Percentiles rank a stretch among this genome's conserved stretches.
phyloP scores from a whole-genome alignment of 2,888 invertebrate species.

The Melieria picta region DNA sequence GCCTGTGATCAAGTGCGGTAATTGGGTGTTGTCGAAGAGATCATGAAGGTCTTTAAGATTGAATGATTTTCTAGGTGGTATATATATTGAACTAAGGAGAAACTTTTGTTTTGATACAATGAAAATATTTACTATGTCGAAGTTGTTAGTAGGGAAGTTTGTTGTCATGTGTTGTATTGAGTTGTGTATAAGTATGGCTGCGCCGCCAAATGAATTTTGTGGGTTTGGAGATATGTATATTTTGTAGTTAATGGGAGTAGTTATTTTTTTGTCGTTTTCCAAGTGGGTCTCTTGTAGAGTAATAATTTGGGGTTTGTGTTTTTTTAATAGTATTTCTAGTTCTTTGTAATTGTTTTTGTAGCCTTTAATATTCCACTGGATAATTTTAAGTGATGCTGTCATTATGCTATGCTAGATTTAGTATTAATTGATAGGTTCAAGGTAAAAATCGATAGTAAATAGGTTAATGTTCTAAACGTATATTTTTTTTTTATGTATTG shows the following conservation, averaged over 20 bases:
- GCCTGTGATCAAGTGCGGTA: neutral
- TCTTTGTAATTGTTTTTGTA: constrained; percentile 15
- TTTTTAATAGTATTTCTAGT: too few relatives aligned
- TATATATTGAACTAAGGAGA: constrained; percentile 33
- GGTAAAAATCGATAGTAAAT: too few relatives aligned
- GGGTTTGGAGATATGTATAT: constrained; percentile 25
- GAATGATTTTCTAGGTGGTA: constrained; percentile 9
- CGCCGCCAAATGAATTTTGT: constrained; percentile 28
- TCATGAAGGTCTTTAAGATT: constrained; percentile 10
- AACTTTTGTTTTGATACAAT: constrained; percentile 33
- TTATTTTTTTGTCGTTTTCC: constrained; percentile 6
- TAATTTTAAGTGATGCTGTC: neutral
- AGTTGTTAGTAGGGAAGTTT: constrained; percentile 17
- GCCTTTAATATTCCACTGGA: constrained; percentile 23
- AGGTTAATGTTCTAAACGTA: too few relatives aligned
- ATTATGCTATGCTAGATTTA: neutral
- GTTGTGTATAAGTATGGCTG: constrained; percentile 32
- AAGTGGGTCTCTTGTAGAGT: constrained; percentile 18
- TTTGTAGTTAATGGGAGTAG: constrained; percentile 34
- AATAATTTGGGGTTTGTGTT: constrained; percentile 10
- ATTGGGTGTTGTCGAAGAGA: neutral
- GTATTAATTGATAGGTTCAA: too few relatives aligned
- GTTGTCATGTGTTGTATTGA: constrained; percentile 33
- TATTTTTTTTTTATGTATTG: too few relatives aligned
- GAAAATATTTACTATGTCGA: constrained; percentile 27